Evolutionary conservation across 2,888 invertebrate species (phyloP).

Genomic region (Biston stratarius): DNA sequence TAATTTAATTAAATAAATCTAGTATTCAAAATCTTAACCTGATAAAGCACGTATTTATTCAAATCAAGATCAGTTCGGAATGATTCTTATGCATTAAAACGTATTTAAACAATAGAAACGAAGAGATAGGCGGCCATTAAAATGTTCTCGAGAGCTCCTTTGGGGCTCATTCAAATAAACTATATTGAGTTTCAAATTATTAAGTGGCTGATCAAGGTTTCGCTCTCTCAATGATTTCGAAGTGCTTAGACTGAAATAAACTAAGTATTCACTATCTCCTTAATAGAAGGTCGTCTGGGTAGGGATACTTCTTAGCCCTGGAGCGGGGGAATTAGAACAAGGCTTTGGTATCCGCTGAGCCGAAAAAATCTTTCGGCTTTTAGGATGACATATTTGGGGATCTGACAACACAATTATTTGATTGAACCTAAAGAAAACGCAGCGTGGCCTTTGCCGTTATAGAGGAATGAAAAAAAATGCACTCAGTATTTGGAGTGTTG

Average conservation of each 20-base stretch:
- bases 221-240: constrained; percentile 2
- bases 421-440: too few species aligned
- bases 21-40: background rate
- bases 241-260: background rate
- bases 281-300: background rate
- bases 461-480: too few species aligned
- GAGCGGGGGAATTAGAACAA: too few species aligned
- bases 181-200: constrained; percentile 34
- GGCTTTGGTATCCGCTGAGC: too few species aligned
- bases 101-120: constrained; percentile 28
- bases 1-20: constrained; percentile 3
- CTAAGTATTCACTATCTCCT: background rate
- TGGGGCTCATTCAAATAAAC: constrained; percentile 28
- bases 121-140: constrained; percentile 20
- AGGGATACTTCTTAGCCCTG: too few species aligned
- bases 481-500: too few species aligned
- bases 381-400: too few species aligned
- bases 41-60: constrained; percentile 17
- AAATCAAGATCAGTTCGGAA: constrained; percentile 8
- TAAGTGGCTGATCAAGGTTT: constrained; percentile 22
- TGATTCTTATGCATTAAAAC: constrained; percentile 12
- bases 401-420: too few species aligned
- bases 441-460: too few species aligned
- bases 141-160: constrained; percentile 18
- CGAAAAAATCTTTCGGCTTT: too few species aligned